phyloP scores from a whole-genome alignment of 2,113 vertebrate species.

The Cisticola juncidis region DNA sequence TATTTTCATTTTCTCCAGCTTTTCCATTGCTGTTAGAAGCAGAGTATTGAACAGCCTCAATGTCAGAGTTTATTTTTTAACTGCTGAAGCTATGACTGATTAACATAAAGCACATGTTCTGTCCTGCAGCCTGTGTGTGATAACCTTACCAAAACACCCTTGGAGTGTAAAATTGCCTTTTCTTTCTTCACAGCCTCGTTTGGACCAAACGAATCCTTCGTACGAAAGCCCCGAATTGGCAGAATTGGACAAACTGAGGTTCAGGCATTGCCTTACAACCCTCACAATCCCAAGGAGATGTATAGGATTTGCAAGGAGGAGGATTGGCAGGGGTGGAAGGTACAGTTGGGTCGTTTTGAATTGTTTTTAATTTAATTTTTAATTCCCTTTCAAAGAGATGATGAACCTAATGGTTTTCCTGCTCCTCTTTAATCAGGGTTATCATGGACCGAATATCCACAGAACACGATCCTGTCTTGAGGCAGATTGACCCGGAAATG shows the following conservation, averaged over 20 bases:
- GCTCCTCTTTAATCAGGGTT: conserved; percentile 69
- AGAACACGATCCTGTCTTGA: conserved; percentile 81
- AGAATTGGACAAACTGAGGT: conserved; percentile 77
- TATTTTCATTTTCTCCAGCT: neutral
- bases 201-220: conserved; percentile 77
- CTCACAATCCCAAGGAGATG: conserved; percentile 86
- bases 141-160: neutral
- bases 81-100: neutral
- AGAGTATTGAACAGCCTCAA: neutral
- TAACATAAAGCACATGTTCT: neutral
- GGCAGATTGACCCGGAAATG: conserved; percentile 86
- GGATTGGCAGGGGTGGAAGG: conserved; percentile 92
- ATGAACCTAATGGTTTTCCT: neutral
- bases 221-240: conserved; percentile 74
- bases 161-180: neutral
- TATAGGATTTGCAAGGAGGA: conserved; percentile 84
- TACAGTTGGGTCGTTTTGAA: conserved; percentile 15
- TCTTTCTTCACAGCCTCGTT: conserved; percentile 75
- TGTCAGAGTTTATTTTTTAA: neutral
- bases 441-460: conserved; percentile 89
- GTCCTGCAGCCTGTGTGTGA: neutral
- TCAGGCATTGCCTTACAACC: conserved; percentile 86
- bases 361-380: too few relatives aligned
- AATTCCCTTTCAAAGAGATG: neutral
- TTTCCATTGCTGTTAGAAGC: neutral